Conservation (phyloP, 2,888 invertebrate genomes). For the Drosophila pegasa region DNA sequence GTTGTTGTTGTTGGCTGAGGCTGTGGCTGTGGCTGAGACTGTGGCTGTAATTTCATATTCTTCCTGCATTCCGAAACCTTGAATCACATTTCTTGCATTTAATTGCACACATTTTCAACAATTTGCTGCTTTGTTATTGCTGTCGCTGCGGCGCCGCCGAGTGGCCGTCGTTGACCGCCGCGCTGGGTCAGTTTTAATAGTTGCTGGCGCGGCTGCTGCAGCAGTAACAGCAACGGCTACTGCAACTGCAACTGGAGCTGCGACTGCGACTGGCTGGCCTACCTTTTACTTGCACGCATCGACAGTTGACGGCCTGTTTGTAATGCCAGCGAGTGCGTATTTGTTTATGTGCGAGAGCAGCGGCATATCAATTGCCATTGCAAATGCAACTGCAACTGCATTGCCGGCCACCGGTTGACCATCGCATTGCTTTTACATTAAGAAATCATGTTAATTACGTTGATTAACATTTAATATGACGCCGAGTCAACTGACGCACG, state of each 20-base stretch:
- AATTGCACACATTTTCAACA: constrained; percentile 65
- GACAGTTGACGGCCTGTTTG: constrained; percentile 47
- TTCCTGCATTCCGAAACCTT: constrained; percentile 85
- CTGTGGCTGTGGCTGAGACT: constrained; percentile 3
- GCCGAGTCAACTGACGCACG: neutral
- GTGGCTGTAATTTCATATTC: constrained; percentile 82
- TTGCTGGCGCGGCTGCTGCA: constrained; percentile 21
- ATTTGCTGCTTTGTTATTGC: constrained; percentile 8
- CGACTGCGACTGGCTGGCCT: constrained; percentile 64
- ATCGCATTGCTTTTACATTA: constrained; percentile 70
- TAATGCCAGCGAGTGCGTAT: constrained; percentile 50
- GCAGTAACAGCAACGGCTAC: constrained; percentile 8
- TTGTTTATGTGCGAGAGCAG: constrained; percentile 46
- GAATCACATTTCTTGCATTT: constrained; percentile 83
- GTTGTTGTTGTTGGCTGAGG: constrained; percentile 1
- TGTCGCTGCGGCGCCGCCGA: constrained; percentile 53
- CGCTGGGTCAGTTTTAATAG: constrained; percentile 76
- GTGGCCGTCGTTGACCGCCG: constrained; percentile 76
- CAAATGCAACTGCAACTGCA: constrained; percentile 48
- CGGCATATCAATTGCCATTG: constrained; percentile 38
- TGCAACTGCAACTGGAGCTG: constrained; percentile 15
- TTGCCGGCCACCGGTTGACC: constrained; percentile 76
- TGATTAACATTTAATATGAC: constrained; percentile 54
- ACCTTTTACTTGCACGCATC: constrained; percentile 75
- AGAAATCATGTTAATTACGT: constrained; percentile 67